Conservation (phyloP, 1,140 invertebrate genomes). For the Teleogryllus occipitalis region DNA sequence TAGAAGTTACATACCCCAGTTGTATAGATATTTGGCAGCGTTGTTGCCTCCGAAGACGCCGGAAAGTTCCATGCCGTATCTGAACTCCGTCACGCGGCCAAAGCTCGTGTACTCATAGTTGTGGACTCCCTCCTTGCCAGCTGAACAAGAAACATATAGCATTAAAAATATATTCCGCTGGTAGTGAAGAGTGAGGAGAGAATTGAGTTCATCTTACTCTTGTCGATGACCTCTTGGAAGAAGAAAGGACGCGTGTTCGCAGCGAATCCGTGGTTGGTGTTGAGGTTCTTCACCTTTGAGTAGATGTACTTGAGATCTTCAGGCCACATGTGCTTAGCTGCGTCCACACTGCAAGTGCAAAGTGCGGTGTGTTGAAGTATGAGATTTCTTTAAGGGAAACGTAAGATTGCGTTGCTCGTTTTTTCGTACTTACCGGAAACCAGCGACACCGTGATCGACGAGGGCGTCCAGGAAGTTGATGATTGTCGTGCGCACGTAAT, state of each 20-base stretch:
- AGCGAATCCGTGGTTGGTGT: constrained; percentile 49
- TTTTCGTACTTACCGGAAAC: too few species aligned
- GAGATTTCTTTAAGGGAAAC: too few species aligned
- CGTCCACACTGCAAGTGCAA: not conserved
- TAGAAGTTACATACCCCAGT: not conserved
- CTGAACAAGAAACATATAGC: too few species aligned
- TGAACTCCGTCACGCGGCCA: constrained; percentile 50
- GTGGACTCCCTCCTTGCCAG: constrained; percentile 39
- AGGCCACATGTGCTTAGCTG: constrained; percentile 73
- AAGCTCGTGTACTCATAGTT: constrained; percentile 36
- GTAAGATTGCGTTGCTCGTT: too few species aligned
- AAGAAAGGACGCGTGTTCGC: constrained; percentile 51
- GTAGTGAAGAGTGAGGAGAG: constrained; percentile 17
- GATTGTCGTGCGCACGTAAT: too few species aligned
- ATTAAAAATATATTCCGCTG: too few species aligned
- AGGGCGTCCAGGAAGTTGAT: too few species aligned
- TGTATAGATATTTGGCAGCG: not conserved
- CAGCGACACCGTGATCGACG: too few species aligned
- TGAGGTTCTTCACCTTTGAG: constrained; percentile 49
- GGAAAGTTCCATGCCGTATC: constrained; percentile 39
- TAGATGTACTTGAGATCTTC: constrained; percentile 54
- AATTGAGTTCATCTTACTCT: constrained; percentile 37
- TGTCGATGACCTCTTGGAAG: constrained; percentile 76
- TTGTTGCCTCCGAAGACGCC: constrained; percentile 23
- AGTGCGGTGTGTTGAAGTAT: too few species aligned